Conservation (phyloP, 1,140 invertebrate species). For the Ceratosolen solmsi region DNA sequence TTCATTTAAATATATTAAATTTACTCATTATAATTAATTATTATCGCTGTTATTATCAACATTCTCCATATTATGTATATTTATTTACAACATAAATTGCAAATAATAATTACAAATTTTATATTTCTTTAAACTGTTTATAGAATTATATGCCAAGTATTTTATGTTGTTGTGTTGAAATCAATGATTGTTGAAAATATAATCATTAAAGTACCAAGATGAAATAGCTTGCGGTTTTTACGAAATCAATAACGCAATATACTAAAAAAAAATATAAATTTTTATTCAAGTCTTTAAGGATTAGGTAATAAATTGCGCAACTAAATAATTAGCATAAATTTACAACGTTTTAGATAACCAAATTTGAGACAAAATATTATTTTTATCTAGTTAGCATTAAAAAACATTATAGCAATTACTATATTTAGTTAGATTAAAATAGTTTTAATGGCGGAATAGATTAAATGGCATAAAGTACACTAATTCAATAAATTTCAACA, state of each 20-base stretch:
- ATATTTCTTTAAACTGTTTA: background rate
- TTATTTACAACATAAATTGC: background rate
- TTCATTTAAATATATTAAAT: too few species aligned
- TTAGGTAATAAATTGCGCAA: background rate
- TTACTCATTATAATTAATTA: too few species aligned
- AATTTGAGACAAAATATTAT: too few species aligned
- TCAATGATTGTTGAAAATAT: background rate
- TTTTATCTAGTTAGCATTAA: too few species aligned
- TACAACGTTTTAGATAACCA: background rate
- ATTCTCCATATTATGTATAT: background rate
- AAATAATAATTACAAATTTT: background rate
- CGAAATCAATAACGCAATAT: background rate
- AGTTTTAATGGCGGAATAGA: too few species aligned
- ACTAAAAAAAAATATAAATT: background rate
- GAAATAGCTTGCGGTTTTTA: background rate
- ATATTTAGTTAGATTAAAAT: too few species aligned
- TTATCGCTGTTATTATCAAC: background rate
- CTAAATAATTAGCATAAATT: background rate
- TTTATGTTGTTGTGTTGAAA: background rate
- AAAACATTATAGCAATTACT: too few species aligned
- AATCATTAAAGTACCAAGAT: background rate
- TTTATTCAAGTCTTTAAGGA: background rate
- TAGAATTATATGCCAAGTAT: background rate
- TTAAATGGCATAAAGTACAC: too few species aligned
- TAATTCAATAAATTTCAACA: too few species aligned